Conservation (phyloP, 2,888 invertebrate species). For the Scelioninae gen. 2 region DNA sequence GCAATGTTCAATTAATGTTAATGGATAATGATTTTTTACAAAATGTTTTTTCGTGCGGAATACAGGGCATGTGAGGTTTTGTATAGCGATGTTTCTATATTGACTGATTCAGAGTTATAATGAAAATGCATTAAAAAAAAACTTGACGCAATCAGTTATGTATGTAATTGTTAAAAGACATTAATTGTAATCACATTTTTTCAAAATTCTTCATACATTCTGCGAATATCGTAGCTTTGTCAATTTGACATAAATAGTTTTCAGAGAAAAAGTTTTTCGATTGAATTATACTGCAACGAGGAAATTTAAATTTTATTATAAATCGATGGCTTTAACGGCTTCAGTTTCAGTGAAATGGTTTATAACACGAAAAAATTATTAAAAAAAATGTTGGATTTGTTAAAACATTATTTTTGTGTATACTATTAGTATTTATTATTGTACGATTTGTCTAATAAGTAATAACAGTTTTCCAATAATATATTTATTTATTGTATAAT, state of each 20-base stretch:
- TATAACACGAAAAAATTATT: no score
- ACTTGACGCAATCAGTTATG: no score
- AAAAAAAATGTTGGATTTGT: no score
- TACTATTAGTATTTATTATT: no score
- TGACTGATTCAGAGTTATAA: no score
- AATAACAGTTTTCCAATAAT: no score
- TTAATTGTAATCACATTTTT: not conserved
- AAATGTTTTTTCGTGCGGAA: not conserved
- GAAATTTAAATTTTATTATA: not conserved
- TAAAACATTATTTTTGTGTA: no score
- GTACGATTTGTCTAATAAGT: no score
- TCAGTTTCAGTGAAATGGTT: no score
- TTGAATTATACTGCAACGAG: not conserved
- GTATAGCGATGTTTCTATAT: not conserved
- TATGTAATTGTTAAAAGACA: no score
- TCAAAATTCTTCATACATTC: not conserved
- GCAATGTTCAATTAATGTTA: not conserved
- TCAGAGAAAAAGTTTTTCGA: not conserved
- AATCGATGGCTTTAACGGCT: not conserved
- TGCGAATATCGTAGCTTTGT: not conserved
- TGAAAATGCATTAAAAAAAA: not conserved
- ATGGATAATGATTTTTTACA: not conserved
- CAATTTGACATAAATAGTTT: not conserved
- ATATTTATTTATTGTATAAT: no score
- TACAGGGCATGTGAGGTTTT: not conserved